Base-by-base conservation (phyloP, 1,140 invertebrate species). In the Anadara kagoshimensis region DNA sequence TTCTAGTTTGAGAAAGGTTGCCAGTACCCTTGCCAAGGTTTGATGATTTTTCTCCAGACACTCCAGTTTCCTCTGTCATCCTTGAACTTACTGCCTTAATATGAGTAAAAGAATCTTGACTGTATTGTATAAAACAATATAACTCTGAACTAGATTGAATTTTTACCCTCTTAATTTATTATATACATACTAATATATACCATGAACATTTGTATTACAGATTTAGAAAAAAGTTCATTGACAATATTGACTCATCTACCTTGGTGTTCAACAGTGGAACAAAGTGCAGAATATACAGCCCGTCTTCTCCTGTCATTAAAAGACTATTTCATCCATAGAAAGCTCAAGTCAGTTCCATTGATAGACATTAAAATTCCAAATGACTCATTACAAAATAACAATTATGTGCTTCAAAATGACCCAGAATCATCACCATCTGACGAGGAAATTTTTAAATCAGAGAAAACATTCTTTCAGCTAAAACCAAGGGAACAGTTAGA, bases 151-250 rank as follows among this genome's bases (percentile, higher is more conserved):
- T n/a, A n/a, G n/a, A n/a, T n/a, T n/a, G n/a, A n/a, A n/a, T n/a
- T n/a, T n/a, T n/a, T n/a, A n/a, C n/a, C n/a, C n/a, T n/a, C n/a
- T n/a, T n/a, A n/a, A n/a, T n/a, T n/a, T n/a, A n/a, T n/a, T n/a
- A n/a, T n/a, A n/a, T n/a, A n/a, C n/a, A n/a, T n/a, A n/a, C n/a
- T n/a, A n/a, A n/a, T n/a, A n/a, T n/a, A n/a, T n/a, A n/a, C n/a
- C n/a, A n/a, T n/a, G n/a, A n/a, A 18, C 10, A 36, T 74, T 53
- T 78, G 11, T 49, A 26, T 77, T 75, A 36, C 73, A 86, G 85
- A 84, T 53, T 61, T 82, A 12, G 86, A 86, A 12, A 77, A 76
- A 45, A 80, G 83, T 53, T 68, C 85, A 64, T 59, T 87, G 56
- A 81, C 83, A 4, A 62, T 87, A 43, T 41, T 82, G 16, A 63